Base-by-base conservation (phyloP, 2,888 invertebrate species). In the Sialis lutaria region DNA sequence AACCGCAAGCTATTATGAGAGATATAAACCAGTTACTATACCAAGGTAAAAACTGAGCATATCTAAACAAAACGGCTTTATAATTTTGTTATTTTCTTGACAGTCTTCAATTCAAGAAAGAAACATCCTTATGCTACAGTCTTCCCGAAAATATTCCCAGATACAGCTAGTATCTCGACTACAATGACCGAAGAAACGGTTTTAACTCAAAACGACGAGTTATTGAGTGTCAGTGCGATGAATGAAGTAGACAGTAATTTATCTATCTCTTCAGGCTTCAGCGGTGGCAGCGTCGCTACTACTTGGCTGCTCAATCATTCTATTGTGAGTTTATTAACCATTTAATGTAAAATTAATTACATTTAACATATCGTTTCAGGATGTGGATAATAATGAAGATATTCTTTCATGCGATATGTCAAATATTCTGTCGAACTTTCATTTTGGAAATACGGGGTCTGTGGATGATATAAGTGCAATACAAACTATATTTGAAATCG, bases 1-100 rank as follows among this genome's bases (percentile, higher is more conserved):
- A 82, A 55, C 89, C 86, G 46, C 89, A 90, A 65, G 81, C 79
- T 51, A 82, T 90, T 56, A 84, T 89, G 77, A 74, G 87, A 60
- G 86, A 87, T 65, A 77, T 87, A 54, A 83, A 83, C 65, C 83
- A 84, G 62, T 76, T 85, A 59, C 66, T 84, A 52, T 81, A 84
- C 59, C 76, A 81, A 67, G 75, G 79, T 78, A 58, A 55, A 48
- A 34, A 35, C n/a, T 9, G 8, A 35, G n/a, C n/a, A 32, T 30
- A 37, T 35, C 13, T 45, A 42, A 12, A 48, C 8, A 41, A 12
- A 13, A 8, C 22, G 4, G 22, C 22, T 22, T 22, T 22, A 22
- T 22, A 43, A 13, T 41, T 42, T 13, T 22, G 39, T 40, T 48
- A 44, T 35, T 50, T 55, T 57, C 51, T 47, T 55, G 56, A 34